Percentiles rank a stretch among this genome's conserved stretches.
These are phyloP conservation scores for Antedon mediterranea DNA, from an alignment of 53 echinoderm and acorn worm species.

Conservation along the genomic window DNA sequence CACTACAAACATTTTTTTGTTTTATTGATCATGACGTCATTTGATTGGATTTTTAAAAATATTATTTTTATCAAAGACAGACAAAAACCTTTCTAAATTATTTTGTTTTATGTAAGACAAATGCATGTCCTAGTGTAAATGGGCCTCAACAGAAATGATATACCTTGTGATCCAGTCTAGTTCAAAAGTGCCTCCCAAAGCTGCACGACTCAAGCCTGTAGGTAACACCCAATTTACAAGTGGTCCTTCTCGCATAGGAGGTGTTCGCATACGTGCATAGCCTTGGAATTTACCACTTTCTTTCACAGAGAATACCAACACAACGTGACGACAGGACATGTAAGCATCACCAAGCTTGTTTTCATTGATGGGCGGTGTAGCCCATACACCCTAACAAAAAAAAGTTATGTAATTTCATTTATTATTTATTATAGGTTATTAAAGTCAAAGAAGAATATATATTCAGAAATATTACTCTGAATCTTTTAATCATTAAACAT, in stretches of 20 bases:
- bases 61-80: too few species aligned
- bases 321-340: constrained; percentile 65
- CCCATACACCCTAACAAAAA: constrained; percentile 84
- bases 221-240: constrained; percentile 86
- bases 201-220: constrained; percentile 75
- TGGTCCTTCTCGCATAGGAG: constrained; percentile 65
- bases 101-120: too few species aligned
- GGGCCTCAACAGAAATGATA: too few species aligned
- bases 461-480: too few species aligned
- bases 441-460: too few species aligned
- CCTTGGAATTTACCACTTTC: constrained; percentile 99
- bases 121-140: too few species aligned
- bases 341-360: constrained; percentile 68
- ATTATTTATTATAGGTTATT: too few species aligned
- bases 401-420: neutral
- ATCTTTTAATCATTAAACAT: too few species aligned
- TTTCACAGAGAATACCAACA: constrained; percentile 84
- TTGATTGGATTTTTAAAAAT: too few species aligned
- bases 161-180: constrained; percentile 97
- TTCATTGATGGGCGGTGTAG: constrained; percentile 82
- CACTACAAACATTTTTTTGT: too few species aligned
- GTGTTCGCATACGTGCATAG: constrained; percentile 4
- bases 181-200: constrained; percentile 85
- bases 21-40: too few species aligned
- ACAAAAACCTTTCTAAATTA: too few species aligned